Evolutionary conservation across 1,140 invertebrate species (phyloP), one percentile per base, ranked within the genome.

Genomic region (Magallana ariakensis): DNA sequence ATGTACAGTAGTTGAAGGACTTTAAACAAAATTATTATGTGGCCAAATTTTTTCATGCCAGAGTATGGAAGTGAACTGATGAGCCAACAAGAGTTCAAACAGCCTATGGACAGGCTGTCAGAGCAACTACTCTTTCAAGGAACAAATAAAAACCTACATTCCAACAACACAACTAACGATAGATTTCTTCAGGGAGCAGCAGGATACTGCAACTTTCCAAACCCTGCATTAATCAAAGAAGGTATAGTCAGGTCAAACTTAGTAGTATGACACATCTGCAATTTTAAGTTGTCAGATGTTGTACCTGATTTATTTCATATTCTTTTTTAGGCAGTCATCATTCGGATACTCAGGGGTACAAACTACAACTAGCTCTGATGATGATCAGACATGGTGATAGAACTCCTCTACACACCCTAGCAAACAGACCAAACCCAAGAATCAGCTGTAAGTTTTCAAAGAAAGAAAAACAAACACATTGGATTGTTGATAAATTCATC

Each of bases 301-400:
- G 5, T n/a, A 62, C 15, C 8, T 16, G 58, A 19, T 62, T 46
- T 46, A 11, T 75, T 2, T 75, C 5, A 75, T 33, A 13, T 75
- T 75, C 13, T 10, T 75, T 33, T 26, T 33, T 75, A 75, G 66
- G 22, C 33, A 7, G 13, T 75, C 22, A 26, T 26, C 66, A 75
- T 75, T 26, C 10, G 13, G 22, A 22, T 1, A 33, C 22, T 26
- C 66, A 75, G 13, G 66, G 66, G 13, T 97, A 97, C 95, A 95
- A 96, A 83, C 90, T 99, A 16, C 96, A 97, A 94, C 97, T 97
- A 11, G 96, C 98, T 9, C 94, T 98, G 56, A 95, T 98, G 55
- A 94, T 98, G 10, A 96, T 98, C 7, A 95, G 98, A 54, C 98
- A 99, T 94, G 98, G 98, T 2, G 98, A 98, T 93, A 95, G 98